Base-by-base conservation (phyloP, 2,113 vertebrate species). In the Ia io region DNA sequence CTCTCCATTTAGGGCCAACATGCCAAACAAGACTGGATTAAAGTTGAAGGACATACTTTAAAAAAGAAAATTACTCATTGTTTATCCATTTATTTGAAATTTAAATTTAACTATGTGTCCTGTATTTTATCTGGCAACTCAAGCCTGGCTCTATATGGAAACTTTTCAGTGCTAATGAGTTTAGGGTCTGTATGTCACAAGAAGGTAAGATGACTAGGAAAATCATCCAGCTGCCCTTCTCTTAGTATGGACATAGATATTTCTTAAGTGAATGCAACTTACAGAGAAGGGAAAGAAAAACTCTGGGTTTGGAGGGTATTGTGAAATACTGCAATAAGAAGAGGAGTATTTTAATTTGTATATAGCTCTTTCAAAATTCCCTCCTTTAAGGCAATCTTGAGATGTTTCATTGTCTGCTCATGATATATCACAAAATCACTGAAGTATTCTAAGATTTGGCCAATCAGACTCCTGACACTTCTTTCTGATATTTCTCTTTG, bases 61-160 rank as follows among this genome's bases (percentile, higher is more conserved):
- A 82, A 42, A 42, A 69, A 80, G 89, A 79, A 70, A 67, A 69
- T 51, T 74, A 87, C 20, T 65, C 18, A 51, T n/a, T 94, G 51
- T 96, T 82, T 65, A 74, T 37, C 42, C 67, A 28, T 86, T 90
- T 86, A 82, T 84, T 76, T 90, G 28, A 87, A 85, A 78, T 47
- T 77, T 56, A 59, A 70, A 86, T 78, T 84, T 89, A 97, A 65
- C 59, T 93, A 12, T 4, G 6, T 85, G 30, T 37, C 61, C 74
- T 82, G 1, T 61, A 56, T 83, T 88, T 93, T 85, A 59, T 70
- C 67, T 80, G 44, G 51, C 51, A 95, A 89, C 28, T 86, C n/a
- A 73, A 88, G 16, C 47, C 67, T 70, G 30, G 10, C 30, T 94
- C 17, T 67, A 9, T 71, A 63, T 77, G 51, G 51, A 70, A 88